Evolutionary conservation across 2,797 vertebrate genomes (phyloP).

Genomic region (Fistularia tabacaria): DNA sequence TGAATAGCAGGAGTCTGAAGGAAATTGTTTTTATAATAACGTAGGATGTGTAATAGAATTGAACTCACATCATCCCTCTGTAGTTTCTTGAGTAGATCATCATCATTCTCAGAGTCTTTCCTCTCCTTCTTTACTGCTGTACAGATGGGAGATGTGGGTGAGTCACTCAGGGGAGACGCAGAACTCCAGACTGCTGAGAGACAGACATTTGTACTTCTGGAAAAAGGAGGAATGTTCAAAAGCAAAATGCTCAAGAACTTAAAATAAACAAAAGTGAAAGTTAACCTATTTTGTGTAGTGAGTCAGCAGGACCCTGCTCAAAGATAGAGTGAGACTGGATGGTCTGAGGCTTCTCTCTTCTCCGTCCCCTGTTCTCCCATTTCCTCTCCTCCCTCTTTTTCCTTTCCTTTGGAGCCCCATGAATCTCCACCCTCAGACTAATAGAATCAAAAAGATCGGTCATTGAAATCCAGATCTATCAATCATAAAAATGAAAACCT

Average conservation of each 20-base stretch:
- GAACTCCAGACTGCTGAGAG: constrained; percentile 60
- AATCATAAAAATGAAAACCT: too few relatives aligned
- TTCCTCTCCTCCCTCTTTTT: constrained; percentile 55
- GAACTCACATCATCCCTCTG: constrained; percentile 70
- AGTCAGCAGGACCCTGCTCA: constrained; percentile 75
- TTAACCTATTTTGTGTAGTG: constrained; percentile 65
- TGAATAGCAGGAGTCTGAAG: too few relatives aligned
- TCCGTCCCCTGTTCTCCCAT: constrained; percentile 62
- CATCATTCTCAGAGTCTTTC: constrained; percentile 53
- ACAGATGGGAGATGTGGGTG: constrained; percentile 44
- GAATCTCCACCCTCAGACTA: constrained; percentile 61
- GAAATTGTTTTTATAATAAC: too few relatives aligned
- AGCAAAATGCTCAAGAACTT: neutral
- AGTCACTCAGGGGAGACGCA: constrained; percentile 32
- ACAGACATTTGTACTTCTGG: neutral
- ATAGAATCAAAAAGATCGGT: too few relatives aligned
- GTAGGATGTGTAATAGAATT: neutral
- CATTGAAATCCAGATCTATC: too few relatives aligned
- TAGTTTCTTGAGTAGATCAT: constrained; percentile 70
- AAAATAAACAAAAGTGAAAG: neutral
- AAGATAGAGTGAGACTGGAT: constrained; percentile 82
- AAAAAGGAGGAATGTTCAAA: neutral
- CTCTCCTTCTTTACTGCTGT: constrained; percentile 69
- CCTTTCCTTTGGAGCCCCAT: constrained; percentile 52
- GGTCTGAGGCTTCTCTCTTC: constrained; percentile 67